Conservation (phyloP, 2,888 invertebrate species). For the Diarsia brunnea region DNA sequence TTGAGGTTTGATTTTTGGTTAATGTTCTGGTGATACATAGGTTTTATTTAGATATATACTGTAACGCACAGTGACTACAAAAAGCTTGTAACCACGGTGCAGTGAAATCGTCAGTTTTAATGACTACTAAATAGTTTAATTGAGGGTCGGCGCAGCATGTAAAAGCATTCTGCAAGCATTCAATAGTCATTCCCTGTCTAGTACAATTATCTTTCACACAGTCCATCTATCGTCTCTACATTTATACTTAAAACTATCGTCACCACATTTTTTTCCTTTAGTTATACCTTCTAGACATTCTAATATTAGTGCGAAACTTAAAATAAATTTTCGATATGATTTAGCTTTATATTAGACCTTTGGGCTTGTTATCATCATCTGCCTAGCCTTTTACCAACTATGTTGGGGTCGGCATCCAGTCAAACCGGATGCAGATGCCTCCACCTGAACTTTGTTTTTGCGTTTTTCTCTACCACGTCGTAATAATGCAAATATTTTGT, state of each 20-base stretch:
- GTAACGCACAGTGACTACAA: not conserved
- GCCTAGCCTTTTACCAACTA: too few species aligned
- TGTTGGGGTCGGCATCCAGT: too few species aligned
- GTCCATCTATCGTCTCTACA: not conserved
- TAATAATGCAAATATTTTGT: not conserved
- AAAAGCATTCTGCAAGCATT: too few species aligned
- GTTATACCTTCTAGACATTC: not conserved
- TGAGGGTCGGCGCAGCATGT: not conserved
- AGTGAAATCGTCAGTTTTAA: not conserved
- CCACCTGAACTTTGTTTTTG: too few species aligned
- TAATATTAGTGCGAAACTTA: not conserved
- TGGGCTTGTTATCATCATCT: too few species aligned
- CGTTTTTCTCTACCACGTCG: not conserved
- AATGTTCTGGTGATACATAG: constrained; percentile 24
- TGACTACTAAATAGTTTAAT: not conserved
- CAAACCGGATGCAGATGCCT: too few species aligned
- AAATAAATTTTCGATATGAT: not conserved
- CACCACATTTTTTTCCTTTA: not conserved
- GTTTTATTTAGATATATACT: not conserved
- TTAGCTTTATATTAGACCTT: not conserved
- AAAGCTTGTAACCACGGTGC: not conserved
- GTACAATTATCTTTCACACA: not conserved
- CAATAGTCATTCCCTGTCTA: not conserved
- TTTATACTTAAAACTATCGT: not conserved
- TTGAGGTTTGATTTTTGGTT: constrained; percentile 11